Evolutionary conservation across 2,797 vertebrate species (phyloP).

Genomic region (Chanos chanos): DNA sequence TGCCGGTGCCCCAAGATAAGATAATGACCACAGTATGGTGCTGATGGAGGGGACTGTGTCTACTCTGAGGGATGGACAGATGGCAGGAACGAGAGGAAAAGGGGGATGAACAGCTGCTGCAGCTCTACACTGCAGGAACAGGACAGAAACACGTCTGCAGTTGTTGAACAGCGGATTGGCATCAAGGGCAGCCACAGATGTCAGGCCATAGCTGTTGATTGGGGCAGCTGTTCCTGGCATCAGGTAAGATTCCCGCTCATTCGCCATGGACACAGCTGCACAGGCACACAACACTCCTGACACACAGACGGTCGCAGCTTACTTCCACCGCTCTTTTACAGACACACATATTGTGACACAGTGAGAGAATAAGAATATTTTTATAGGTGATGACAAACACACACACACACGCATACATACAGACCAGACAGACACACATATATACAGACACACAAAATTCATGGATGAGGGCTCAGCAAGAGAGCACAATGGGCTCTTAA

Average conservation of each 20-base stretch:
- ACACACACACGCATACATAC: not conserved
- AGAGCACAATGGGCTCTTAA: constrained; percentile 4
- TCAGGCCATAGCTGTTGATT: constrained; percentile 1
- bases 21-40: constrained; percentile 11
- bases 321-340: too few species aligned
- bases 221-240: constrained; percentile 39
- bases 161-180: constrained; percentile 28
- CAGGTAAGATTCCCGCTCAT: constrained; percentile 24
- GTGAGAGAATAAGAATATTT: too few species aligned
- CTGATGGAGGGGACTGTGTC: not conserved
- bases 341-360: too few species aligned
- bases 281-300: constrained; percentile 4
- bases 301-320: constrained; percentile 20
- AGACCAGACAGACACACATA: not conserved
- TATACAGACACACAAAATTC: not conserved
- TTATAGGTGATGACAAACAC: not conserved
- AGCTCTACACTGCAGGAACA: not conserved
- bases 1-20: not conserved
- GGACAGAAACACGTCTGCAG: constrained; percentile 13
- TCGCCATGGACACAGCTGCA: constrained; percentile 7
- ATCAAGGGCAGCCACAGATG: constrained; percentile 24
- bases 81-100: constrained; percentile 22
- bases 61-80: constrained; percentile 28
- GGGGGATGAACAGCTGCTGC: constrained; percentile 23
- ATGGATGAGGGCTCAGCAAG: not conserved